Evolutionary conservation across 2,113 vertebrate species (phyloP).

Genomic region (Poeciliopsis turrubarensis): DNA sequence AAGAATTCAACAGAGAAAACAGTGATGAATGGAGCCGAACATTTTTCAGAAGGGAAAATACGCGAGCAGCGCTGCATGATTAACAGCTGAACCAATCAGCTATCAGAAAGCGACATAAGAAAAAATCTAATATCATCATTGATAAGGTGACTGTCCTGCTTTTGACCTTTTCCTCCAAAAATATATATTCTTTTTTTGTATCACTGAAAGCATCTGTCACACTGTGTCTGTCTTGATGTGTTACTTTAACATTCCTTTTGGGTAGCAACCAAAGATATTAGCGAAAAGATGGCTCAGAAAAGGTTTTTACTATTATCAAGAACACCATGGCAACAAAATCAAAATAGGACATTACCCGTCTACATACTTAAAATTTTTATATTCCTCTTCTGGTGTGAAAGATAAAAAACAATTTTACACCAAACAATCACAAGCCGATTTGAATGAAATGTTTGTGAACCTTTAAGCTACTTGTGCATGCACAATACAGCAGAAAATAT

Average conservation of each 20-base stretch:
- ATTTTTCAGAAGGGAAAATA: not conserved
- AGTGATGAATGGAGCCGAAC: not conserved
- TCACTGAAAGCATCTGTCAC: too few relatives aligned
- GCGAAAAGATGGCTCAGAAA: not conserved
- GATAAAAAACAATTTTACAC: too few relatives aligned
- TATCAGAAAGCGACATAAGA: not conserved
- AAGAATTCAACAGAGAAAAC: not conserved
- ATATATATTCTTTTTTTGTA: too few relatives aligned
- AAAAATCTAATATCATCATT: not conserved
- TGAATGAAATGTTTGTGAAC: too few relatives aligned
- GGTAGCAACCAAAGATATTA: not conserved
- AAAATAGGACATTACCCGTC: too few relatives aligned
- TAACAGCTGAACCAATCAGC: too few relatives aligned
- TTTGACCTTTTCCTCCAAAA: too few relatives aligned
- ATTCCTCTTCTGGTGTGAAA: too few relatives aligned
- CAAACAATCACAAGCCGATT: too few relatives aligned
- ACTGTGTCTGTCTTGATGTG: not conserved
- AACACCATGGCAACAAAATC: not conserved
- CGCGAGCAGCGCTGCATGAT: not conserved
- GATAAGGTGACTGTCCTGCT: not conserved
- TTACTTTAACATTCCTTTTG: not conserved
- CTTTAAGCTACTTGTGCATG: too few relatives aligned
- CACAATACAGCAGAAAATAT: too few relatives aligned
- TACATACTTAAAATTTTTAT: too few relatives aligned
- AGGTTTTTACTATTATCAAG: not conserved